Percentiles rank a stretch among this genome's conserved stretches.
phyloP scores from a whole-genome alignment of 1,140 invertebrate genomes.

The Dufourea novaeangliae region DNA sequence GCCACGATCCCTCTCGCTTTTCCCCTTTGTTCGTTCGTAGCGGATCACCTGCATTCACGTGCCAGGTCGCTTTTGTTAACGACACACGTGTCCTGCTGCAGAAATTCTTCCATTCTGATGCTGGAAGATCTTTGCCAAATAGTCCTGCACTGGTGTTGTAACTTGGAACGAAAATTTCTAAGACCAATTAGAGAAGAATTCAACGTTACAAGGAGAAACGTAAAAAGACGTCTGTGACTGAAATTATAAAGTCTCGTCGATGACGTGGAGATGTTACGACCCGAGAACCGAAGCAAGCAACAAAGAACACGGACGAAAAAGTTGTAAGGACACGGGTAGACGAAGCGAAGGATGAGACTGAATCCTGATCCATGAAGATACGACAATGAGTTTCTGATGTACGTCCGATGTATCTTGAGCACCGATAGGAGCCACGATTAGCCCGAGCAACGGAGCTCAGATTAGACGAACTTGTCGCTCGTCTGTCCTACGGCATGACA shows the following conservation, averaged over 20 bases:
- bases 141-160: too few species aligned
- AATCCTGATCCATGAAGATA: not conserved
- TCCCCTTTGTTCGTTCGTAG: not conserved
- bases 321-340: not conserved
- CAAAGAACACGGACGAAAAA: not conserved
- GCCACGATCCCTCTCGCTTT: not conserved
- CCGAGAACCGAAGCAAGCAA: not conserved
- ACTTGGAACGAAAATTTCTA: too few species aligned
- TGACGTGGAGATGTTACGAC: too few species aligned
- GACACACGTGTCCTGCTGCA: not conserved
- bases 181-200: too few species aligned
- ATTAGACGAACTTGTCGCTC: slow-evolving; percentile 4
- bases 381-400: not conserved
- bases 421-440: not conserved
- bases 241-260: too few species aligned
- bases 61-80: not conserved
- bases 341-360: too few species aligned
- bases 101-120: too few species aligned
- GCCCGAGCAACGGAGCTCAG: not conserved
- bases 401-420: not conserved
- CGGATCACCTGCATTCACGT: not conserved
- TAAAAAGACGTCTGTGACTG: too few species aligned
- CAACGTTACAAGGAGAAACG: too few species aligned
- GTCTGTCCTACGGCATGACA: not conserved
- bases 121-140: too few species aligned